Evolutionary conservation across 2,113 vertebrate species (phyloP).

Genomic region (Pteropus alecto): DNA sequence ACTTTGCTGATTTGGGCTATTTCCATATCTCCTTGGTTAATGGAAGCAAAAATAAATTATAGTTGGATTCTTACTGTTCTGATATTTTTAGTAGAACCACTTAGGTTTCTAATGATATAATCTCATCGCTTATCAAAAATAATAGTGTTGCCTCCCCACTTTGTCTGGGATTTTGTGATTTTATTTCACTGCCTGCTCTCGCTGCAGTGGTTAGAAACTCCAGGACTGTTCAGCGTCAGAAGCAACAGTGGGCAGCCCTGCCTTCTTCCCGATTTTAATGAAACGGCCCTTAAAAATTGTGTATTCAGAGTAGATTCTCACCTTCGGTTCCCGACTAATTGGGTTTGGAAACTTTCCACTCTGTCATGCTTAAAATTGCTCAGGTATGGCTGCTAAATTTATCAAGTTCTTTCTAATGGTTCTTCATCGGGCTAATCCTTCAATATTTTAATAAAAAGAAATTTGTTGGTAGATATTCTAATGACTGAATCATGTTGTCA

Average conservation of each 20-base stretch:
- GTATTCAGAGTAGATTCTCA: background rate
- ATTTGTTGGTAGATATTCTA: background rate
- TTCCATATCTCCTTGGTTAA: background rate
- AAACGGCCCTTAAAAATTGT: background rate
- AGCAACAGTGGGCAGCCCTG: background rate
- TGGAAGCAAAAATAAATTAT: background rate
- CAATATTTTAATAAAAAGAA: background rate
- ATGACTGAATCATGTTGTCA: background rate
- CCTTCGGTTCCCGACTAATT: background rate
- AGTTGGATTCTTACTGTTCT: background rate
- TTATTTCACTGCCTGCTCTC: background rate
- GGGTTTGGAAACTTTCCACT: background rate
- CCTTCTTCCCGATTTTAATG: background rate
- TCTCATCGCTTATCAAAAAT: background rate
- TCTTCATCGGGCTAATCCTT: background rate
- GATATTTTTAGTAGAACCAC: background rate
- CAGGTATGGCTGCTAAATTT: background rate
- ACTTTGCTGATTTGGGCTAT: background rate
- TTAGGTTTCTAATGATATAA: background rate
- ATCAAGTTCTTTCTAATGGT: background rate
- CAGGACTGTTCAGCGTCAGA: background rate
- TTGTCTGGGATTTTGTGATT: background rate
- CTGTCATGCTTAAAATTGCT: background rate
- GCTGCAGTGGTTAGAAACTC: background rate
- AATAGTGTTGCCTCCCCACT: background rate